Evolutionary conservation across 1,140 invertebrate genomes (phyloP).

Genomic region (Lepidurus couesii): DNA sequence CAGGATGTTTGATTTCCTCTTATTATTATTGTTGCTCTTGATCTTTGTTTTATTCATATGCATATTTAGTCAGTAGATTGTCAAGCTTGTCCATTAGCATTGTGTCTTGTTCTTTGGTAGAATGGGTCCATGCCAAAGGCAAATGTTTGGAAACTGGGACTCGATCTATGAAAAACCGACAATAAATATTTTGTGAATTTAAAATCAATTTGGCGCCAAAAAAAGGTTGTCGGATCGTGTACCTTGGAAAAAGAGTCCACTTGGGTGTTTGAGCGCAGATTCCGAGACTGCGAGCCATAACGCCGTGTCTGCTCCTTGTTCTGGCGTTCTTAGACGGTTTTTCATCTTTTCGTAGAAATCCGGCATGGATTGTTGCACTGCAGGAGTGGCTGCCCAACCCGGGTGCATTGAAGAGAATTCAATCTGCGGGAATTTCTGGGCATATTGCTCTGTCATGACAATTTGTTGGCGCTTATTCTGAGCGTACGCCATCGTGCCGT

Average conservation of each 20-base stretch:
- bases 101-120: constrained; percentile 32
- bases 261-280: constrained; percentile 41
- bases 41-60: background rate
- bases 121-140: constrained; percentile 41
- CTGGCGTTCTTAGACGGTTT: constrained; percentile 45
- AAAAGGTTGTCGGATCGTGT: background rate
- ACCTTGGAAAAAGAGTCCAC: constrained; percentile 51
- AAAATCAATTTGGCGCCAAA: background rate
- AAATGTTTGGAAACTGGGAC: constrained; percentile 39
- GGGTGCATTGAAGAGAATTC: constrained; percentile 52
- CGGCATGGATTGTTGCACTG: constrained; percentile 47
- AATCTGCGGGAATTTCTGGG: constrained; percentile 45
- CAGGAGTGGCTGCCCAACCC: constrained; percentile 52
- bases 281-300: constrained; percentile 50
- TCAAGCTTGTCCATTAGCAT: constrained; percentile 31
- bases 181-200: background rate
- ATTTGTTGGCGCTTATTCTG: constrained; percentile 51
- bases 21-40: too few species aligned
- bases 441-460: constrained; percentile 48
- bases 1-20: too few species aligned
- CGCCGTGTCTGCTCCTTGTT: constrained; percentile 51
- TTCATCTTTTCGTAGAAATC: constrained; percentile 50
- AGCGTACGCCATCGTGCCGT: constrained; percentile 51
- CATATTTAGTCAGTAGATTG: constrained; percentile 26
- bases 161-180: constrained; percentile 33